Percentiles rank a stretch among this genome's conserved stretches.
Evolutionary conservation across 2,113 vertebrate species (phyloP).

Genomic region (Tautogolabrus adspersus): DNA sequence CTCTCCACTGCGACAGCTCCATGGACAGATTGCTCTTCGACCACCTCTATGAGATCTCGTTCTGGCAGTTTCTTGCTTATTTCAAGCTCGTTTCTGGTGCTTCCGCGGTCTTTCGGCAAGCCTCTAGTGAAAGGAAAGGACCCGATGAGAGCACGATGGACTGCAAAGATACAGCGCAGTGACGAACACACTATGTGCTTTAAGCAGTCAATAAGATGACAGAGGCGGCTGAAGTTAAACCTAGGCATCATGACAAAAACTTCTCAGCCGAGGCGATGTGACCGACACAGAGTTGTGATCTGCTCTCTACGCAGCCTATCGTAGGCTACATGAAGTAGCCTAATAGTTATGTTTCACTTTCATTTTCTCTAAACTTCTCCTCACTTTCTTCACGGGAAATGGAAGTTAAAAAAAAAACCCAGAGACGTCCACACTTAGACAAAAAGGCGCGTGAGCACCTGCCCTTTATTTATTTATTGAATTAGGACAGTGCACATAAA

Average conservation of each 20-base stretch:
- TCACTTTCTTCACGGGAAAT: neutral
- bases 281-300: neutral
- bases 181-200: rapidly evolving
- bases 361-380: neutral
- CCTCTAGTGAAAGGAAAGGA: rapidly evolving
- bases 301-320: too few relatives aligned
- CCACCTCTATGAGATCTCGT: too few relatives aligned
- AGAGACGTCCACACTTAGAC: too few relatives aligned
- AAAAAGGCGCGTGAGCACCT: too few relatives aligned
- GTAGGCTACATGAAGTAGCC: too few relatives aligned
- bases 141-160: rapidly evolving
- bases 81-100: rapidly evolving
- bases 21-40: too few relatives aligned
- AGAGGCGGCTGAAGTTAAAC: rapidly evolving
- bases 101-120: rapidly evolving
- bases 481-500: too few relatives aligned
- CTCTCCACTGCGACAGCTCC: neutral
- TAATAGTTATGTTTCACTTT: constrained; percentile 40
- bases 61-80: rapidly evolving
- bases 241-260: rapidly evolving
- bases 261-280: neutral
- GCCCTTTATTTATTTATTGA: too few relatives aligned
- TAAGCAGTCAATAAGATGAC: rapidly evolving
- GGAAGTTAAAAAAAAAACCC: neutral
- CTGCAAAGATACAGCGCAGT: rapidly evolving